A percentile compares a stretch with the other conserved stretches of the same genome.
These are phyloP conservation scores for Tachina lurida DNA, from an alignment of 2,888 invertebrate species.

Conservation along the genomic window DNA sequence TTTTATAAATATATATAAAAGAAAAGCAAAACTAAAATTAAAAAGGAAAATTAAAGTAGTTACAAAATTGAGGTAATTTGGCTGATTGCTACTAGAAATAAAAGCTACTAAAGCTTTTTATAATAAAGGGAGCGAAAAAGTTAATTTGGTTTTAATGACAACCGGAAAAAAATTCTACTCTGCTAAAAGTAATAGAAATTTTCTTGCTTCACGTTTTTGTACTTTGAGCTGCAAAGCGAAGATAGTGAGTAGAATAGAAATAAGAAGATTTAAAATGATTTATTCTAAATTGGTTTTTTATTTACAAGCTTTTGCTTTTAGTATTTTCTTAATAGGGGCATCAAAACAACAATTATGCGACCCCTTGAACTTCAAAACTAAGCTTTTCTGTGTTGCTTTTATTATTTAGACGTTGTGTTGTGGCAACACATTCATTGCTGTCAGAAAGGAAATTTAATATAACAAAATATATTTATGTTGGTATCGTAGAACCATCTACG, in stretches of 20 bases:
- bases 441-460: too few species aligned
- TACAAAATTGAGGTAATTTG: conserved; percentile 31
- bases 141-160: conserved; percentile 63
- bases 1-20: conserved; percentile 12
- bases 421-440: too few species aligned
- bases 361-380: too few species aligned
- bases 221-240: too few species aligned
- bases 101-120: background rate
- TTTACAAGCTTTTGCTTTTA: background rate
- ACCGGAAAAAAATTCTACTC: conserved; percentile 21
- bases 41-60: conserved; percentile 2
- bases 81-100: conserved; percentile 19
- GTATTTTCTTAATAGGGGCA: too few species aligned
- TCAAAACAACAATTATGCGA: too few species aligned
- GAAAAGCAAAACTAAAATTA: background rate
- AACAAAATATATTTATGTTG: too few species aligned
- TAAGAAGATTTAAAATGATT: background rate
- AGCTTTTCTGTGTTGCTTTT: too few species aligned
- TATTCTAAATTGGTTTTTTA: background rate
- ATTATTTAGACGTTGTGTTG: too few species aligned
- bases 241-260: too few species aligned
- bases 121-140: conserved; percentile 32
- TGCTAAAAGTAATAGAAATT: background rate
- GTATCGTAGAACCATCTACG: too few species aligned
- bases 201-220: too few species aligned